Evolutionary conservation across 2,113 vertebrate species (phyloP).

Genomic region (Triplophysa tibetana): DNA sequence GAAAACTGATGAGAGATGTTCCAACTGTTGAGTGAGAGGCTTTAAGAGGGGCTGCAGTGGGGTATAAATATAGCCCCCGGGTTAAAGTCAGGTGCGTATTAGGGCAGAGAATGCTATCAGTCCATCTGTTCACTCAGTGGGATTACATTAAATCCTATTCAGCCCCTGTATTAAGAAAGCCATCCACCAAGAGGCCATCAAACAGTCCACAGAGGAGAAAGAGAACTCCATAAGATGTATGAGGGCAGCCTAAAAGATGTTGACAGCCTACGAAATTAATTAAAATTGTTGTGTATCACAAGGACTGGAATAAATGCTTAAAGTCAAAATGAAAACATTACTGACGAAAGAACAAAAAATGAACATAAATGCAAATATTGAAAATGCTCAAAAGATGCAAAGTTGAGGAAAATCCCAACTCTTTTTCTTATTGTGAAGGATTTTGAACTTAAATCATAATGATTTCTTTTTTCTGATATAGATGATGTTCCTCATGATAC

Average conservation of each 20-base stretch:
- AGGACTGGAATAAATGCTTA: not conserved
- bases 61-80: conserved; percentile 38
- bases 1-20: not conserved
- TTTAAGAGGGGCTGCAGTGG: conserved; percentile 25
- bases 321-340: too few relatives aligned
- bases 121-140: conserved; percentile 54
- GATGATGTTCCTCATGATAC: too few relatives aligned
- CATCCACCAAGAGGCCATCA: conserved; percentile 42
- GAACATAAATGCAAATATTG: too few relatives aligned
- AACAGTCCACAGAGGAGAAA: conserved; percentile 35
- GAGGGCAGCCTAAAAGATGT: not conserved
- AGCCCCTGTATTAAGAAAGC: conserved; percentile 49
- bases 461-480: too few relatives aligned
- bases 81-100: conserved; percentile 40
- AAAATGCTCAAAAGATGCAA: too few relatives aligned
- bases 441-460: too few relatives aligned
- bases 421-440: too few relatives aligned
- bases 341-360: too few relatives aligned
- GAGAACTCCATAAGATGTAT: conserved; percentile 14
- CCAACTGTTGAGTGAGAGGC: conserved; percentile 15
- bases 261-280: not conserved
- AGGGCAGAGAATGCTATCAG: conserved; percentile 45
- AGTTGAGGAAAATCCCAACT: too few relatives aligned
- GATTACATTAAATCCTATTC: conserved; percentile 55
- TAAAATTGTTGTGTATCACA: not conserved